Evolutionary conservation across 2,888 invertebrate genomes (phyloP).

Genomic region (Rotaria socialis): DNA sequence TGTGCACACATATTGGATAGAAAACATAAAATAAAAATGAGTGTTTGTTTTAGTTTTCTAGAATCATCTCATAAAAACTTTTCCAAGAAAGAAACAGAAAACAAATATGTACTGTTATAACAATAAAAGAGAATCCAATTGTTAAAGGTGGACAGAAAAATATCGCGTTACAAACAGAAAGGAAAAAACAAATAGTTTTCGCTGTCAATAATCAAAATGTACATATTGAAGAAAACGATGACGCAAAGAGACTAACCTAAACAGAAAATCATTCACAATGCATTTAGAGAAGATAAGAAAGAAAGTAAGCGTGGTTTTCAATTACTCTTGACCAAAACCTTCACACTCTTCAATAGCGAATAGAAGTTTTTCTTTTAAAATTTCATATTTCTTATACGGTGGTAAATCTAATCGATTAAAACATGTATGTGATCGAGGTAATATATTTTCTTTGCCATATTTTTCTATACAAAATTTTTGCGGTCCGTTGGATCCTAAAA

Average conservation of each 20-base stretch:
- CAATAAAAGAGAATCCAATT: not conserved
- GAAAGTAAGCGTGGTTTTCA: not conserved
- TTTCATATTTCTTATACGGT: conserved; percentile 97
- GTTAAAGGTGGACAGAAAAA: not conserved
- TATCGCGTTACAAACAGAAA: not conserved
- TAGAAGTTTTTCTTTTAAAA: conserved; percentile 92
- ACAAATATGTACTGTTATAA: conserved; percentile 25
- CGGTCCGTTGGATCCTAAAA: conserved; percentile 80
- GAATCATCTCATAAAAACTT: not conserved
- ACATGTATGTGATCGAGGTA: conserved; percentile 95
- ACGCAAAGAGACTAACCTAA: not conserved
- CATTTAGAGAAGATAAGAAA: not conserved
- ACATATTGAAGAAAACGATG: not conserved
- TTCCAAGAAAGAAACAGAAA: not conserved
- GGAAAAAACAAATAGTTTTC: not conserved
- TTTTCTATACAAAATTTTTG: conserved; percentile 98
- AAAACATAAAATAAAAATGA: not conserved
- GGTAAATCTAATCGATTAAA: conserved; percentile 96
- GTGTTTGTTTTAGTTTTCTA: not conserved
- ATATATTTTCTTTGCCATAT: conserved; percentile 98
- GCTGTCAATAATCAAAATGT: not conserved
- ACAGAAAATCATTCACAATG: conserved; percentile 1
- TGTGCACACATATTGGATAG: not conserved
- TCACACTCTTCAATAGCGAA: conserved; percentile 98
- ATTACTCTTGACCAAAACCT: conserved; percentile 50